Conservation (phyloP, 2,888 invertebrate genomes). For the Drosophila paracracens region DNA sequence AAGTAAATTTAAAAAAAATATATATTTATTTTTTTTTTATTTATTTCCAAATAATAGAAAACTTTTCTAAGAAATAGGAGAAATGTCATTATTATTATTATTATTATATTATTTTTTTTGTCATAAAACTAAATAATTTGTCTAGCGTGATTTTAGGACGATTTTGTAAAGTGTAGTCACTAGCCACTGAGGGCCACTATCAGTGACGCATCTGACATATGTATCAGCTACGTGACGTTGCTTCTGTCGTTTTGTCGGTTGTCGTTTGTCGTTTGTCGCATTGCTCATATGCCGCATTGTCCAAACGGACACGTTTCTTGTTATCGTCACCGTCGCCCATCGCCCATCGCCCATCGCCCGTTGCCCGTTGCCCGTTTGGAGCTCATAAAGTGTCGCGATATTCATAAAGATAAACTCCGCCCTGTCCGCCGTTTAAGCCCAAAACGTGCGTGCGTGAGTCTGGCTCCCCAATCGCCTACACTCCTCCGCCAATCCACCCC, state of each 20-base stretch:
- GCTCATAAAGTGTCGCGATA: conserved; percentile 77
- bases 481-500: too few species aligned
- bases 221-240: conserved; percentile 64
- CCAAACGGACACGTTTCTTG: conserved; percentile 22
- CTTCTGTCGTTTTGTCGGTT: background rate
- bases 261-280: conserved; percentile 19
- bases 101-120: too few species aligned
- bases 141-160: background rate
- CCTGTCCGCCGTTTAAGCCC: conserved; percentile 48
- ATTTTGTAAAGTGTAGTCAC: background rate
- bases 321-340: conserved; percentile 21
- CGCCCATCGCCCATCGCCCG: background rate
- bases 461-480: background rate
- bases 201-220: conserved; percentile 59
- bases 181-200: conserved; percentile 19
- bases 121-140: background rate
- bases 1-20: background rate
- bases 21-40: background rate
- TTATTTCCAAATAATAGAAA: background rate
- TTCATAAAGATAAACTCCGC: conserved; percentile 73
- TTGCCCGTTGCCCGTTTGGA: conserved; percentile 20
- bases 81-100: too few species aligned
- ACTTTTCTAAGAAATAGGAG: background rate
- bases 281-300: conserved; percentile 51
- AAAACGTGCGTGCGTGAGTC: conserved; percentile 46